These are phyloP conservation scores for Ageneiosus marmoratus DNA, from an alignment of 2,113 vertebrate species.

Conservation along the genomic window DNA sequence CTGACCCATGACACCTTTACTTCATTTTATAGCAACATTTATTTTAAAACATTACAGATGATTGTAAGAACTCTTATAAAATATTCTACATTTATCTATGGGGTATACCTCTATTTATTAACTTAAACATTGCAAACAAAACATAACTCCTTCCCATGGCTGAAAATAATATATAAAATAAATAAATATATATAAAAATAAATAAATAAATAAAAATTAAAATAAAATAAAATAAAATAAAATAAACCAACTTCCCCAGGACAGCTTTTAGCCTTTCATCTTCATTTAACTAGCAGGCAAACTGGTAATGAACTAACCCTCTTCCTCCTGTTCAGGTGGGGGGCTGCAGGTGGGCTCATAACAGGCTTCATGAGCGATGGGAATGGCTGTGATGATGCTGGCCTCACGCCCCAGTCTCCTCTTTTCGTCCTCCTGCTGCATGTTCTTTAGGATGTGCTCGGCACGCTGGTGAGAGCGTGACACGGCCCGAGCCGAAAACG, in stretches of 20 bases:
- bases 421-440: conserved; percentile 98
- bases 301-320: conserved; percentile 77
- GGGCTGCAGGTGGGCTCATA: conserved; percentile 94
- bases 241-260: neutral
- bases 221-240: neutral
- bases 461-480: conserved; percentile 96
- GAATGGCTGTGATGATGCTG: conserved; percentile 96
- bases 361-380: conserved; percentile 95
- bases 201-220: too few species aligned
- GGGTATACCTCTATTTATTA: neutral
- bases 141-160: neutral
- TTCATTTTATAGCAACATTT: neutral
- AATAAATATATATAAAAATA: too few species aligned
- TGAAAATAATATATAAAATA: neutral
- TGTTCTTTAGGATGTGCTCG: conserved; percentile 96
- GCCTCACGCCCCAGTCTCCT: conserved; percentile 92
- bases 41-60: neutral
- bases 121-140: too few species aligned
- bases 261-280: neutral
- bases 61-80: neutral
- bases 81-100: neutral
- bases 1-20: neutral
- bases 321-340: conserved; percentile 93
- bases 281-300: neutral
- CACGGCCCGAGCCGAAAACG: conserved; percentile 94